A percentile compares a stretch with the other conserved stretches of the same genome.
Conservation (phyloP, 2,888 invertebrate genomes). For the Phengaris alcon region DNA sequence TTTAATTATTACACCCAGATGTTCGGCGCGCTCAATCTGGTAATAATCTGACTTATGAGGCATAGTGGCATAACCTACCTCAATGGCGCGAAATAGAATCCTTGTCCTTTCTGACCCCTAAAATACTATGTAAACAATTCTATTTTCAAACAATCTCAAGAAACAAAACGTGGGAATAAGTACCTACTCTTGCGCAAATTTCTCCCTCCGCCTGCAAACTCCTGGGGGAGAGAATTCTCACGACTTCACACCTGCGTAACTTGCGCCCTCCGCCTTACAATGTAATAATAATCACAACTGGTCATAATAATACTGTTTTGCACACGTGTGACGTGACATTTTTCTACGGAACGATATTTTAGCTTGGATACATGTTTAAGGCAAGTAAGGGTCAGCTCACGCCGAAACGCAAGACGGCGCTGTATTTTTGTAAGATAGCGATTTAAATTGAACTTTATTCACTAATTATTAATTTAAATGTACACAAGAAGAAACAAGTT, state of each 20-base stretch:
- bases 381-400: background rate
- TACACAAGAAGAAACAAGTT: no score
- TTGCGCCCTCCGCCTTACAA: conserved; percentile 42
- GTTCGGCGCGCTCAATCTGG: no score
- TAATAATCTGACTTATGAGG: no score
- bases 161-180: conserved; percentile 41
- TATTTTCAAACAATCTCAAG: conserved; percentile 24
- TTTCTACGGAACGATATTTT: background rate
- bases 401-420: no score
- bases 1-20: no score
- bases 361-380: background rate
- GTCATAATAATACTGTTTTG: conserved; percentile 36
- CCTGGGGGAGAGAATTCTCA: conserved; percentile 48
- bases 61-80: no score
- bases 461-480: no score
- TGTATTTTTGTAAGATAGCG: no score
- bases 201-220: conserved; percentile 47
- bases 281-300: conserved; percentile 32
- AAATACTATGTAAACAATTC: background rate
- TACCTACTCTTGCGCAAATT: conserved; percentile 41
- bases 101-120: background rate
- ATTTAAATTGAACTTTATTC: no score
- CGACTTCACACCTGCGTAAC: conserved; percentile 45
- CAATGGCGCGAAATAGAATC: accelerated
- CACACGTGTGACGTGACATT: conserved; percentile 21